A percentile compares a stretch with the other conserved stretches of the same genome.
phyloP scores from a whole-genome alignment of 2,797 vertebrate genomes.

The Catamblyrhynchus diadema region DNA sequence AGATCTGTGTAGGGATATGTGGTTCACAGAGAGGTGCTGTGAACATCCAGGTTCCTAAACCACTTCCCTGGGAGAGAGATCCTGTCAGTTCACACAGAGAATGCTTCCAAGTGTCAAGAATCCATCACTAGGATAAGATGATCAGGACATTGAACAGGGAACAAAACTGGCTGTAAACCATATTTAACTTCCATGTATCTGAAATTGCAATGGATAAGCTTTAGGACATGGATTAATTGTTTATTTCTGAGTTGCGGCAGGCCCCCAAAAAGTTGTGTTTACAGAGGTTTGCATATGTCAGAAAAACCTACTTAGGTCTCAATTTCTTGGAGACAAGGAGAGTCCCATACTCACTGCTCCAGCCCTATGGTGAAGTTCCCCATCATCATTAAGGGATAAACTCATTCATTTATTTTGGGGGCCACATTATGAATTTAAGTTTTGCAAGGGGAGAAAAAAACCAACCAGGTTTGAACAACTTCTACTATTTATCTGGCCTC shows the following conservation, averaged over 20 bases:
- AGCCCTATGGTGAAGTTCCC: background rate
- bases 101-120: background rate
- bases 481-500: background rate
- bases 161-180: background rate
- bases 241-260: background rate
- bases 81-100: background rate
- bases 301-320: background rate
- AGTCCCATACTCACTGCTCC: background rate
- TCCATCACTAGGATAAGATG: background rate
- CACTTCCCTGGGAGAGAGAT: background rate
- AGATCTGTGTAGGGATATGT: background rate
- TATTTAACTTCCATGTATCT: background rate
- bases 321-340: background rate
- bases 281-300: background rate
- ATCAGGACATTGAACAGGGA: background rate
- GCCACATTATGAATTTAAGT: background rate
- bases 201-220: background rate
- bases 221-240: background rate
- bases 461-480: background rate
- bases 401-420: fast-evolving
- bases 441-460: fast-evolving
- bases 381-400: background rate
- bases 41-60: background rate
- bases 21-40: background rate
- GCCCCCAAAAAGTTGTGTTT: background rate